Percentiles rank a stretch among this genome's conserved stretches.
Conservation (phyloP, 2,797 vertebrate genomes). For the Rhinatrema bivittatum region DNA sequence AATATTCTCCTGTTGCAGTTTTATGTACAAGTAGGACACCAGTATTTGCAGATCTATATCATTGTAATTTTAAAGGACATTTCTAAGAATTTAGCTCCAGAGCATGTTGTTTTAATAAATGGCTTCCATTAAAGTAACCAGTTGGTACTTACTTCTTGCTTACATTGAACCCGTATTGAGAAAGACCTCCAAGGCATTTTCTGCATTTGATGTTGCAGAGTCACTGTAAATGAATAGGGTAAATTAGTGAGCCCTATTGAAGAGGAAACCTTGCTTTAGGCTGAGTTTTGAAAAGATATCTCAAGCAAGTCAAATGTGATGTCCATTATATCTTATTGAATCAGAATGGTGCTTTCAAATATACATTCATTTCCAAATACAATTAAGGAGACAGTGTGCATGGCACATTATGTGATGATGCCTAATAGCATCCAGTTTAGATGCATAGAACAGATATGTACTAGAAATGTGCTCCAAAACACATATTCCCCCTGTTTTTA, state of each 20-base stretch:
- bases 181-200: slow-evolving; percentile 50
- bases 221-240: slow-evolving; percentile 13
- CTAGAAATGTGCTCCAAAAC: too few species aligned
- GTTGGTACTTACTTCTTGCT: slow-evolving; percentile 41
- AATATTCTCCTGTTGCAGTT: slow-evolving; percentile 9
- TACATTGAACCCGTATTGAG: slow-evolving; percentile 21
- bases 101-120: slow-evolving; percentile 50
- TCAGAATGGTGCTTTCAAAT: too few species aligned
- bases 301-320: slow-evolving; percentile 19
- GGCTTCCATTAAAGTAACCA: slow-evolving; percentile 48
- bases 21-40: too few species aligned
- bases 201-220: slow-evolving; percentile 42
- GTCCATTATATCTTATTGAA: too few species aligned
- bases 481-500: too few species aligned
- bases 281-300: slow-evolving; percentile 39
- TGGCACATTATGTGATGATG: too few species aligned
- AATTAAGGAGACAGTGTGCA: too few species aligned
- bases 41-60: slow-evolving; percentile 23
- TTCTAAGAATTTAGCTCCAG: slow-evolving; percentile 24
- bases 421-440: too few species aligned
- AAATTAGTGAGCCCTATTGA: slow-evolving; percentile 27
- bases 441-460: too few species aligned
- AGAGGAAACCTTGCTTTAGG: slow-evolving; percentile 41
- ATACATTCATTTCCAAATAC: too few species aligned
- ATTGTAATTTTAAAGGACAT: slow-evolving; percentile 25